These are phyloP conservation scores for Apodemia zela DNA, from an alignment of 2,888 invertebrate genomes.

Conservation along the genomic window DNA sequence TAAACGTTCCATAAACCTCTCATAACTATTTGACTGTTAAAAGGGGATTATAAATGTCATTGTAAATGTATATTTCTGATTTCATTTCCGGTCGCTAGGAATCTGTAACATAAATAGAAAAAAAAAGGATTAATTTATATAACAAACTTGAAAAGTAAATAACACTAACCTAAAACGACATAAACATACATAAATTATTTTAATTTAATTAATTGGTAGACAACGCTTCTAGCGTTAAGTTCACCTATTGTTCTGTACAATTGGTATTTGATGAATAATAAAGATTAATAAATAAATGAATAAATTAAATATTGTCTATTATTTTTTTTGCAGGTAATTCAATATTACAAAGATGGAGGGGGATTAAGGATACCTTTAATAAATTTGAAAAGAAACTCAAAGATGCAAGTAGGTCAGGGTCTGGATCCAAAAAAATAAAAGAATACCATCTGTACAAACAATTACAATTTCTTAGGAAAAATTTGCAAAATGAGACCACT, in stretches of 20 bases:
- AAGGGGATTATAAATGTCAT: no score
- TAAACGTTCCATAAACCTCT: no score
- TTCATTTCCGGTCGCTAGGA: conserved; percentile 28
- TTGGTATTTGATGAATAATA: no score
- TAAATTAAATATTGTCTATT: conserved; percentile 4
- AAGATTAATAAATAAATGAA: not conserved
- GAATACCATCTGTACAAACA: conserved; percentile 26
- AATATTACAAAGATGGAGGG: conserved; percentile 34
- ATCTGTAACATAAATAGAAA: conserved; percentile 26
- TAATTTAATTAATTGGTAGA: not conserved
- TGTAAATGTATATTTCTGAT: conserved; percentile 28
- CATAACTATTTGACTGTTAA: no score
- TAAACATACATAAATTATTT: conserved; percentile 29
- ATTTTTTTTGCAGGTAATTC: conserved; percentile 31
- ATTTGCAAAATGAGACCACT: conserved; percentile 35
- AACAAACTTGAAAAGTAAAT: conserved; percentile 31
- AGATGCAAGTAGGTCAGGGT: conserved; percentile 33
- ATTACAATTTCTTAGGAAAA: conserved; percentile 35
- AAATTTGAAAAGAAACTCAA: conserved; percentile 36
- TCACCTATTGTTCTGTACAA: no score
- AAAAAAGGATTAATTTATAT: conserved; percentile 31
- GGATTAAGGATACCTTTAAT: conserved; percentile 35
- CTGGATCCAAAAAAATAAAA: conserved; percentile 33
- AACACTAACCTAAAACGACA: conserved; percentile 26
- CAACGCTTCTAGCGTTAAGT: no score